phyloP scores from a whole-genome alignment of 1,140 invertebrate species.

The Argopecten irradians region DNA sequence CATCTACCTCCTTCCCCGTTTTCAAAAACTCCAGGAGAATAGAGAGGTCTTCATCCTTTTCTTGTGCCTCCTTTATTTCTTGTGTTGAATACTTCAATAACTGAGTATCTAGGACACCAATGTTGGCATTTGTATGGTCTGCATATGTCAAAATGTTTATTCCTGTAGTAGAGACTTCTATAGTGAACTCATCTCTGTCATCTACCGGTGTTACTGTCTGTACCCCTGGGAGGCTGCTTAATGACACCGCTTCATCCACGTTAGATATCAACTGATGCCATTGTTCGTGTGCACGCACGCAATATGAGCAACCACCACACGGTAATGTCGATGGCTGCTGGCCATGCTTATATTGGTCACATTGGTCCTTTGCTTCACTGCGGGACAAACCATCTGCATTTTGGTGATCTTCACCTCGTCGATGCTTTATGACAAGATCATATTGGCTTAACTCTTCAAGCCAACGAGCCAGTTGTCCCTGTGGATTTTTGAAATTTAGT shows the following conservation, averaged over 20 bases:
- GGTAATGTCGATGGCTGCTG: neutral
- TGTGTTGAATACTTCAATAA: neutral
- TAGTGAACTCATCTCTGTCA: neutral
- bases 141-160: neutral
- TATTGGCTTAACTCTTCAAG: neutral
- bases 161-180: neutral
- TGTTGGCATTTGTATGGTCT: neutral
- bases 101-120: neutral
- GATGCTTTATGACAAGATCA: neutral
- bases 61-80: neutral
- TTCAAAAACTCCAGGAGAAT: neutral
- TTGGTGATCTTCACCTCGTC: neutral
- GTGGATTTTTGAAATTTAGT: no score
- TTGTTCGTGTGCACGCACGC: neutral
- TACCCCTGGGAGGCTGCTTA: neutral
- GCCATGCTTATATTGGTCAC: neutral
- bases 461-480: no score
- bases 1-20: neutral
- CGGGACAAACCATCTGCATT: neutral
- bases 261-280: neutral
- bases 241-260: neutral
- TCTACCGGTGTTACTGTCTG: neutral
- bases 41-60: neutral
- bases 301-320: constrained; percentile 26
- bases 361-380: neutral